A percentile compares a stretch with the other conserved stretches of the same genome.
Conservation (phyloP, 2,113 vertebrate genomes). For the sheep (Ovis aries) region DNA sequence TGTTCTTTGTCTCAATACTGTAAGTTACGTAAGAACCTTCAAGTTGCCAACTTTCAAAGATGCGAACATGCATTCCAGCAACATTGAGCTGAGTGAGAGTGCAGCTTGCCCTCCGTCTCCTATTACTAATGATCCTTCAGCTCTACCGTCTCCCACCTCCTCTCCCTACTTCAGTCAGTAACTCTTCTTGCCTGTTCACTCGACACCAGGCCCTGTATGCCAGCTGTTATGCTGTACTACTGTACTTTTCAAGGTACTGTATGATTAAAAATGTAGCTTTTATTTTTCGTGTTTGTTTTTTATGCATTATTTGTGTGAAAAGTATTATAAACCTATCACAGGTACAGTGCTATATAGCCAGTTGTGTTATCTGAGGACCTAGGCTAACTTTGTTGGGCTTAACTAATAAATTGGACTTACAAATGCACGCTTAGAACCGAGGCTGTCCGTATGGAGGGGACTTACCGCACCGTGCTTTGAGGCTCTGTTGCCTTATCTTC, state of each 20-base stretch:
- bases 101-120: neutral
- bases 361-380: neutral
- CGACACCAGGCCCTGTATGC: neutral
- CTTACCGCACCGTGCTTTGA: neutral
- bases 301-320: neutral
- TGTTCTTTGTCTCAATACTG: neutral
- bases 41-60: neutral
- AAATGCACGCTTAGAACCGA: neutral
- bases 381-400: neutral
- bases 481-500: neutral
- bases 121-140: neutral
- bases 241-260: neutral
- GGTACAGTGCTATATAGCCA: neutral
- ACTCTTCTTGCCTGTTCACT: neutral
- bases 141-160: neutral
- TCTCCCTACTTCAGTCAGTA: neutral
- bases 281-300: neutral
- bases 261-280: neutral
- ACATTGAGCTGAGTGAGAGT: neutral
- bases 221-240: neutral
- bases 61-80: neutral
- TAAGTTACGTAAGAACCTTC: neutral
- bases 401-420: neutral
- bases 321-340: neutral
- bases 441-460: neutral